Evolutionary conservation across 2,113 vertebrate genomes (phyloP).

Genomic region (Delphinus delphis): DNA sequence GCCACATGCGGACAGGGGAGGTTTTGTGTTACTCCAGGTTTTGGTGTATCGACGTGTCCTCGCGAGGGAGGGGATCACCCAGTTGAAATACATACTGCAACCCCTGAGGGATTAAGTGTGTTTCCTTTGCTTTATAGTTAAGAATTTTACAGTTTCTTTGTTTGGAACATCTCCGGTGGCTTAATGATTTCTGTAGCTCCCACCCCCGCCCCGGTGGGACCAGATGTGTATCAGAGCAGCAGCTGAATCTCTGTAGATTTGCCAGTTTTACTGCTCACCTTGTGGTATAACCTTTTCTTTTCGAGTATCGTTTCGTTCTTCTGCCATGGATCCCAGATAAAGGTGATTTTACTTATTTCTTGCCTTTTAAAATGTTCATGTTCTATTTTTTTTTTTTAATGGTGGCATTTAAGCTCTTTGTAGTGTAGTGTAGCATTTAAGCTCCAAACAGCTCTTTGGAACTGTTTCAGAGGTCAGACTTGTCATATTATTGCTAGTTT

Average conservation of each 20-base stretch:
- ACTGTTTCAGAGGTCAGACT: background rate
- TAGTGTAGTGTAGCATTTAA: background rate
- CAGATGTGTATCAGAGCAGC: constrained; percentile 76
- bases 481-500: background rate
- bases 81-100: constrained; percentile 84
- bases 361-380: constrained; percentile 33
- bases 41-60: constrained; percentile 78
- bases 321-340: constrained; percentile 53
- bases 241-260: background rate
- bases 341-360: constrained; percentile 42
- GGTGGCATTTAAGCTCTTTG: background rate
- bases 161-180: constrained; percentile 85
- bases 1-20: constrained; percentile 71
- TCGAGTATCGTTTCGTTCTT: constrained; percentile 64
- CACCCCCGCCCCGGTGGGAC: background rate
- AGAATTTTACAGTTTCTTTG: constrained; percentile 86
- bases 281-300: constrained; percentile 47
- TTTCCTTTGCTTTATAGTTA: constrained; percentile 87
- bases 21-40: constrained; percentile 81
- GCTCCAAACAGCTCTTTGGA: no score
- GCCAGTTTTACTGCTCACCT: constrained; percentile 39
- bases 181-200: constrained; percentile 83
- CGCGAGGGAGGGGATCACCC: constrained; percentile 77
- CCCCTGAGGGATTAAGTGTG: constrained; percentile 84
- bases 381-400: background rate